A percentile compares a stretch with the other conserved stretches of the same genome.
Conservation (phyloP, 2,888 invertebrate genomes). For the Micoletzkya japonica region DNA sequence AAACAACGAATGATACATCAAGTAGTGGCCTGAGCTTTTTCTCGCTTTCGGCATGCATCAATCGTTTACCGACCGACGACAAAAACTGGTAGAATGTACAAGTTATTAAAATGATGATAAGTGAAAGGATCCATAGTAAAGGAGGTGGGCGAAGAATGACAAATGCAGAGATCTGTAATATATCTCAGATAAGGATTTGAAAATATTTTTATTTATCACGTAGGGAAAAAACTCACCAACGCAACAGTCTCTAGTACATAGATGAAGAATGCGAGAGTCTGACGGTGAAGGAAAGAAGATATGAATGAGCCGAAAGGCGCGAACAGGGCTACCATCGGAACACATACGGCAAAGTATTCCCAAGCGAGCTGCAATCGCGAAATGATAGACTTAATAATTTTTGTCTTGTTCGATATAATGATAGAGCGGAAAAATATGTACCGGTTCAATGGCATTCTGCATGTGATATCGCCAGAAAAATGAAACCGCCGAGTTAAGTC, state of each 20-base stretch:
- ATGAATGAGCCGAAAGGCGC: conserved; percentile 53
- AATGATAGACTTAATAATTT: too few relatives aligned
- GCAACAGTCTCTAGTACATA: conserved; percentile 41
- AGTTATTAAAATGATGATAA: conserved; percentile 4
- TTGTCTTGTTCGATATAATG: too few relatives aligned
- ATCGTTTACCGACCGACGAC: not conserved
- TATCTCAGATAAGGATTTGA: too few relatives aligned
- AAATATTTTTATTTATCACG: too few relatives aligned
- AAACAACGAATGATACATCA: too few relatives aligned
- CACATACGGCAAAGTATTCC: conserved; percentile 46
- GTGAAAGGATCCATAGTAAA: conserved; percentile 3
- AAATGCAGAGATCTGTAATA: conserved; percentile 20
- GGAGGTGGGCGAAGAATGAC: conserved; percentile 4
- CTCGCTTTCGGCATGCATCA: too few relatives aligned
- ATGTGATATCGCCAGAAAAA: conserved; percentile 49
- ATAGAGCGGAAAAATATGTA: too few relatives aligned
- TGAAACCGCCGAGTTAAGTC: conserved; percentile 47
- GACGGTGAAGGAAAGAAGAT: conserved; percentile 50
- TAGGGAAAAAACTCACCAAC: too few relatives aligned
- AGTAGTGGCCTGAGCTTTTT: too few relatives aligned
- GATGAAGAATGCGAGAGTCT: conserved; percentile 47
- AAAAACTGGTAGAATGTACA: not conserved
- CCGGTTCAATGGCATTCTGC: conserved; percentile 21
- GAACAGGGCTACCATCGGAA: conserved; percentile 41
- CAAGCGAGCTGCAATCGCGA: conserved; percentile 46